Conservation (phyloP, 2,113 vertebrate species). For the Rynchops niger region DNA sequence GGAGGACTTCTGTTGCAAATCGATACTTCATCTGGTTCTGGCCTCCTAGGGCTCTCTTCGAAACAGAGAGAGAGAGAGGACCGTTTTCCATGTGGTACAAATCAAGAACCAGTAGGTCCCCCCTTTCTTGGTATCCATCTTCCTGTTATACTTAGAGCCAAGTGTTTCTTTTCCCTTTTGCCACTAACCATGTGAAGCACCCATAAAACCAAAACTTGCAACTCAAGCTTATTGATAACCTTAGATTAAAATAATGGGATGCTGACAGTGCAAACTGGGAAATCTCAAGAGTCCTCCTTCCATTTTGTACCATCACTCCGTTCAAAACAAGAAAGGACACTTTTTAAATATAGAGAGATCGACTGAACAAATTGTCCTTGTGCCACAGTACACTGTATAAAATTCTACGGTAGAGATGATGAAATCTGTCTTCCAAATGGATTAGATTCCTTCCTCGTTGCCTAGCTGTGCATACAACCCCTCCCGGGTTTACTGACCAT, state of each 20-base stretch:
- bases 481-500: neutral
- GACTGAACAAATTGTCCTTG: neutral
- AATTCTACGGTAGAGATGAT: neutral
- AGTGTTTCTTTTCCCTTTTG: neutral
- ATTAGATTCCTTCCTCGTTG: neutral
- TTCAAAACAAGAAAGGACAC: neutral
- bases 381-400: fast-evolving
- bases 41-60: neutral
- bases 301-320: neutral
- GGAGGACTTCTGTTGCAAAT: neutral
- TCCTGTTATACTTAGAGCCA: neutral
- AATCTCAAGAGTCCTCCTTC: neutral
- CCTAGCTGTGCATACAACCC: neutral
- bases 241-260: neutral
- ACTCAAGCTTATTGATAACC: neutral
- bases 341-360: neutral
- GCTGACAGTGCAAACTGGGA: neutral
- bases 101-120: neutral
- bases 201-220: neutral
- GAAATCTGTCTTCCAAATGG: neutral
- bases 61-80: neutral
- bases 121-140: neutral
- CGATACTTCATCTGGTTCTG: neutral
- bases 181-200: neutral
- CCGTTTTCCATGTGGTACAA: neutral